Base-by-base conservation (phyloP, 2,797 vertebrate genomes). In the Anguilla anguilla region DNA sequence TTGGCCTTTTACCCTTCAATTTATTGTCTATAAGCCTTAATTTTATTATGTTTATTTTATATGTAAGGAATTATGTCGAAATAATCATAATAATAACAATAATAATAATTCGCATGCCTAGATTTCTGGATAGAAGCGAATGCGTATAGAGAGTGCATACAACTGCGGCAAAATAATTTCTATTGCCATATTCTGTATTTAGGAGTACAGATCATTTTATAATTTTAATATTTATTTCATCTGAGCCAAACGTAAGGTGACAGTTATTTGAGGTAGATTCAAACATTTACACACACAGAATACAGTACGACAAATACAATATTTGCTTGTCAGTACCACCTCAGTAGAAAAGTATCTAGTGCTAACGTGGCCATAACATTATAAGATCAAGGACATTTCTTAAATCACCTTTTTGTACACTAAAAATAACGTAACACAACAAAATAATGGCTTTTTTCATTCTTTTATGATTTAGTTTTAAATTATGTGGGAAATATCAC, bases 201-300 rank as follows among this genome's bases (percentile, higher is more conserved):
- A 59, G 53, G 51, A 87, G 84, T 87, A 51, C n/a, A 17, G 17
- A 46, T 77, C 74, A 46, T 77, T 88, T 83, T 51, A 88, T 90
- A 86, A 89, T 91, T 88, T 84, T 53, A 53, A 53, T 87, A 85
- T 89, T 87, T 84, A 83, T 88, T 88, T 89, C n/a, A 79, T 84
- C 83, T 83, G 69, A 86, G 25, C 91, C 86, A 10, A 88, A 82
- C 90, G 79, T 88, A 92, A 92, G 91, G 90, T 92, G 89, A 92
- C 90, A 51, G 91, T 84, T 57, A 87, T 91, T 86, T 94, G 94
- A 95, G 95, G 95, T 96, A 96, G 94, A 94, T 95, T 94, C 89
- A 91, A 88, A 85, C 85, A 87, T 77, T 77, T 86, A 83, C 86
- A 84, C 55, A 84, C 51, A 91, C 90, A 90, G 86, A 87, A 86